Evolutionary conservation across 2,113 vertebrate genomes (phyloP).

Genomic region (Coturnix japonica): DNA sequence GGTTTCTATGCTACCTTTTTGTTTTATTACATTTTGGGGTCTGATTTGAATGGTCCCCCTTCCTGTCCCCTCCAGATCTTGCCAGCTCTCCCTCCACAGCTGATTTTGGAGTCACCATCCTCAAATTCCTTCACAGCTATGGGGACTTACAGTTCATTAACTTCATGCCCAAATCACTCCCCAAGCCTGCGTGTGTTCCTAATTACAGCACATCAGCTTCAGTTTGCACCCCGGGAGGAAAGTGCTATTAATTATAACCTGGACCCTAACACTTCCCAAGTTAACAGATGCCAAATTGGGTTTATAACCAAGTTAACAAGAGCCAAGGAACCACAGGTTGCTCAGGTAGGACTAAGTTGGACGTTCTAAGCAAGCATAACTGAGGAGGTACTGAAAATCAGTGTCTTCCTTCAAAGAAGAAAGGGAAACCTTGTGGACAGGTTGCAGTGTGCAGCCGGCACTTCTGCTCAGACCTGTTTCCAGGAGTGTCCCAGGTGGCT

Average conservation of each 20-base stretch:
- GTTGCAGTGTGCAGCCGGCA: not conserved
- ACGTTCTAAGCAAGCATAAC: not conserved
- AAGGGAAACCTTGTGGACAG: not conserved
- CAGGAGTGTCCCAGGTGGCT: not conserved
- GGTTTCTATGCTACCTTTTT: not conserved
- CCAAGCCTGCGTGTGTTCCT: conserved; percentile 57
- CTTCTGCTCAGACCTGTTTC: not conserved
- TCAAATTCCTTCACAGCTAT: conserved; percentile 45
- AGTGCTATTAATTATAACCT: conserved; percentile 57
- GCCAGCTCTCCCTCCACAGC: not conserved
- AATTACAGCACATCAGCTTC: conserved; percentile 74
- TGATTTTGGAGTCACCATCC: conserved; percentile 48
- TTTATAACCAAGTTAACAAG: conserved; percentile 1
- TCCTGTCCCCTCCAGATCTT: not conserved
- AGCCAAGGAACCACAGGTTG: conserved; percentile 17
- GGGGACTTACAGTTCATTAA: conserved; percentile 68
- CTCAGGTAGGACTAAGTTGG: not conserved
- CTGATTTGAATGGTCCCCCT: not conserved
- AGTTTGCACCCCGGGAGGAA: not conserved
- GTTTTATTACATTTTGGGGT: not conserved
- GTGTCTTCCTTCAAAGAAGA: not conserved
- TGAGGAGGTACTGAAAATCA: conserved; percentile 8
- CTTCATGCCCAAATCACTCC: conserved; percentile 53
- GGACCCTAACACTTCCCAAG: conserved; percentile 44
- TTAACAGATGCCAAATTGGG: conserved; percentile 49